These are phyloP conservation scores for Carapus acus DNA, from an alignment of 2,797 vertebrate genomes.

Conservation along the genomic window DNA sequence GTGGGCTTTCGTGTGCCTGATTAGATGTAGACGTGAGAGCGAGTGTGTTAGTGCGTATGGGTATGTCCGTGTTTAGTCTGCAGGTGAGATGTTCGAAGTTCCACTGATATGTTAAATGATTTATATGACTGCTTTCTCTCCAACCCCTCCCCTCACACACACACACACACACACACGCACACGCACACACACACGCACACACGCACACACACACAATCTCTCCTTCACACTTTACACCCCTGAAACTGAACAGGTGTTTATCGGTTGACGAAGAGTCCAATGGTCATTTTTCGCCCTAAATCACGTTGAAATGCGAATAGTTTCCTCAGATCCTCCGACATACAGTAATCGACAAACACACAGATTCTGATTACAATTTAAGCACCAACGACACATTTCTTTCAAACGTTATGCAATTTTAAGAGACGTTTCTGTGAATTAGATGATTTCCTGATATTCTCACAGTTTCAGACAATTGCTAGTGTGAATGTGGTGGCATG, in stretches of 20 bases:
- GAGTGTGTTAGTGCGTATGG: neutral
- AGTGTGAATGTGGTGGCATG: too few species aligned
- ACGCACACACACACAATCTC: slow-evolving; percentile 10
- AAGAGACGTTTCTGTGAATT: too few species aligned
- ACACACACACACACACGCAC: neutral
- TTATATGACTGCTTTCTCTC: slow-evolving; percentile 61
- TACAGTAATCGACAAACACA: neutral
- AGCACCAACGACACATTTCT: too few species aligned
- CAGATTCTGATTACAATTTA: too few species aligned
- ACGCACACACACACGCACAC: slow-evolving; percentile 1
- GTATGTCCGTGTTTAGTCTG: neutral
- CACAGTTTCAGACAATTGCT: too few species aligned
- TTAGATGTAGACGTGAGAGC: neutral
- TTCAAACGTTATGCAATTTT: too few species aligned
- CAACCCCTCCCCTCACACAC: slow-evolving; percentile 28
- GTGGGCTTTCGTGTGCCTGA: slow-evolving; percentile 16
- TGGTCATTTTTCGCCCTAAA: slow-evolving; percentile 44
- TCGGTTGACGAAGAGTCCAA: slow-evolving; percentile 69
- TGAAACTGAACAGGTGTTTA: slow-evolving; percentile 76
- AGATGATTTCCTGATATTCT: too few species aligned
- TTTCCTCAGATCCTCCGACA: neutral
- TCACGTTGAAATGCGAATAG: neutral
- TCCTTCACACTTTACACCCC: slow-evolving; percentile 56
- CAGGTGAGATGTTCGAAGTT: slow-evolving; percentile 41
- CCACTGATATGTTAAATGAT: slow-evolving; percentile 65